Evolutionary conservation across 1,140 invertebrate species (phyloP), one percentile per base, ranked within the genome.

Genomic region (Arctopsyche grandis): DNA sequence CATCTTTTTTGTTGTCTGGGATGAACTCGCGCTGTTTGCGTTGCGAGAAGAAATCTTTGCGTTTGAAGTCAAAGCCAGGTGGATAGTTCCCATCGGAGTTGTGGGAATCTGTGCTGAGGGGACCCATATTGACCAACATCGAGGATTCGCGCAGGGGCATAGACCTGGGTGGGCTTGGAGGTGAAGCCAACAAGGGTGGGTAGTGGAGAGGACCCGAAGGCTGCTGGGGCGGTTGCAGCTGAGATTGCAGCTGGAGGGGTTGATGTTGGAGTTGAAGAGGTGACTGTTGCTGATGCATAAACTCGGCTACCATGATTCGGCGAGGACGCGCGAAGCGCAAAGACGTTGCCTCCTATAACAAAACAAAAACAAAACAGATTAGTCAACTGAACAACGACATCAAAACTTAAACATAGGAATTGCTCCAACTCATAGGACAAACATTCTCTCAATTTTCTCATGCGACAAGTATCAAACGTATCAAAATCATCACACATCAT

Each of bases 11-110:
- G 85, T 93, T 97, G 84, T 99, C 97, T 0, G 97, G 97, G 71
- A 98, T 98, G 86, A 99, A 99, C 85, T 98, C 97, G 0, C 97
- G 90, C 85, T 98, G 96, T 84, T 98, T 98, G 75, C 97, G 91
- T 83, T 97, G 95, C 14, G 94, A 92, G 85, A 95, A 94, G 78
- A 95, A 89, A 66, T 95, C 94, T 84, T 95, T 95, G 79, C 93
- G 88, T 83, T 92, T 91, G 82, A 92, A 89, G 75, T 93, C 88
- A 76, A 90, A 91, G 43, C 84, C 85, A 63, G 83, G 81, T 1
- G 86, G 82, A 79, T 87, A 85, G 84, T 87, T 84, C 83, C 85
- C 77, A 80, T 89, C 82, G 83, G 90, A 84, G 79, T 85, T 84
- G 83, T 88, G 83, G 77, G 87, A 75, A 52, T 85, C 75, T 80